A percentile compares a stretch with the other conserved stretches of the same genome.
phyloP scores from a whole-genome alignment of 2,113 vertebrate genomes.

The Megaceryle torquata region DNA sequence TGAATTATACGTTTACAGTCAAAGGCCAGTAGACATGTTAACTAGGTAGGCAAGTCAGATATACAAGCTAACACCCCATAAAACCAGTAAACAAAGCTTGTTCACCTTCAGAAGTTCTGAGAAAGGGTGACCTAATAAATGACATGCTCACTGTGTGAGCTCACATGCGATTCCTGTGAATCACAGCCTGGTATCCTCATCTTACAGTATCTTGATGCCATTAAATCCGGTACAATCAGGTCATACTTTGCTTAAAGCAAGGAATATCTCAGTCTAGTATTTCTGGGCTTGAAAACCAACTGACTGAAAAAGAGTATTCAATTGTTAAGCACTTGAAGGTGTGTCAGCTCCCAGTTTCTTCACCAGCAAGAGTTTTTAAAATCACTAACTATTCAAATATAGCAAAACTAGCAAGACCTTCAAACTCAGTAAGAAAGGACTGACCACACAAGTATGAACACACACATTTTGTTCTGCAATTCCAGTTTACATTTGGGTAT shows the following conservation, averaged over 20 bases:
- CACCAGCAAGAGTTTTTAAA: not conserved
- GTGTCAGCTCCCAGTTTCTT: not conserved
- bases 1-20: not conserved
- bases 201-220: not conserved
- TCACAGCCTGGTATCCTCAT: not conserved
- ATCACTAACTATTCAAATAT: not conserved
- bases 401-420: not conserved
- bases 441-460: not conserved
- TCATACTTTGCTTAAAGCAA: not conserved
- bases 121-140: not conserved
- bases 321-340: not conserved
- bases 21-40: not conserved
- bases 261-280: not conserved
- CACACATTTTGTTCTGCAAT: not conserved
- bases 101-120: not conserved
- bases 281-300: not conserved
- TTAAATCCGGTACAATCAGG: not conserved
- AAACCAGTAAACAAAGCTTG: not conserved
- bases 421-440: not conserved
- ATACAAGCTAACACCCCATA: not conserved
- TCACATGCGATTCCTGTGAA: not conserved
- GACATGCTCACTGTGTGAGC: not conserved
- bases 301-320: rapidly evolving
- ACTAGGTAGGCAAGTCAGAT: not conserved
- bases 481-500: not conserved